These are phyloP conservation scores for Coecobrya sp. DNA, from an alignment of 2,888 invertebrate genomes.

Conservation along the genomic window DNA sequence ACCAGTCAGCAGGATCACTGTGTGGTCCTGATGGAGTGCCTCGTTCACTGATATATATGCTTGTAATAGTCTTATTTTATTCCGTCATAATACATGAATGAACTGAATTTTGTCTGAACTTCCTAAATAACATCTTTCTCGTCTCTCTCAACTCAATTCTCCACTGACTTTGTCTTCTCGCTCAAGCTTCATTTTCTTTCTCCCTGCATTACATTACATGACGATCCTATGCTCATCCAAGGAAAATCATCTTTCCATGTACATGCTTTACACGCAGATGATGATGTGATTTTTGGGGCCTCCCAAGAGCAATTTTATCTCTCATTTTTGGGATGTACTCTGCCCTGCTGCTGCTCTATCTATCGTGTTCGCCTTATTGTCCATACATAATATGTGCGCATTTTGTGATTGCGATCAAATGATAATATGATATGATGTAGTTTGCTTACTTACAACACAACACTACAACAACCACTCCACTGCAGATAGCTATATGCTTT, in stretches of 20 bases:
- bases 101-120: neutral
- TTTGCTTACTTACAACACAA: neutral
- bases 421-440: neutral
- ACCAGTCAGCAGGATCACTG: neutral
- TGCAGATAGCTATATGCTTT: neutral
- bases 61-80: neutral
- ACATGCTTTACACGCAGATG: slow-evolving; percentile 7
- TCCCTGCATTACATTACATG: neutral
- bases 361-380: neutral
- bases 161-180: slow-evolving; percentile 17
- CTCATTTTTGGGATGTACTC: neutral
- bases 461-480: neutral
- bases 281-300: slow-evolving; percentile 53
- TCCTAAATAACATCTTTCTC: neutral
- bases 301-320: slow-evolving; percentile 49
- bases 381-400: neutral
- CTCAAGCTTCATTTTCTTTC: slow-evolving; percentile 24
- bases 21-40: neutral
- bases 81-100: slow-evolving; percentile 17
- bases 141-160: slow-evolving; percentile 23
- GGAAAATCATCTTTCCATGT: neutral
- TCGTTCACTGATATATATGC: neutral
- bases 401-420: slow-evolving; percentile 31
- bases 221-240: neutral
- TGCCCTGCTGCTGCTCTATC: neutral